Evolutionary conservation across 2,888 invertebrate species (phyloP).

Genomic region (Silvanus unidentatus): DNA sequence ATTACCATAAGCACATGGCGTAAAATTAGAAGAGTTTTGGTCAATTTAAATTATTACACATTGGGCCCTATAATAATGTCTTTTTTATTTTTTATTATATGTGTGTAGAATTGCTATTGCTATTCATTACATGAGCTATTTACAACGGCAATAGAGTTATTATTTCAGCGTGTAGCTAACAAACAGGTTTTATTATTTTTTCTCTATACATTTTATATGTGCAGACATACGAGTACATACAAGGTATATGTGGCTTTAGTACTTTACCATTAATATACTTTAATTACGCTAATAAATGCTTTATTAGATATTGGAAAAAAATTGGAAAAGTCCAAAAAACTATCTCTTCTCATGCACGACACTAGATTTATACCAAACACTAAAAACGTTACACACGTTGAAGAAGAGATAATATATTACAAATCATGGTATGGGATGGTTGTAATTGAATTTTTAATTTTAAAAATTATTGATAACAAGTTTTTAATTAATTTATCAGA

Average conservation of each 20-base stretch:
- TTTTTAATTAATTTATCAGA: no score
- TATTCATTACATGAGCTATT: slow-evolving; percentile 4
- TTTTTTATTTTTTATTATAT: slow-evolving; percentile 1
- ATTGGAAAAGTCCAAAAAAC: slow-evolving; percentile 1
- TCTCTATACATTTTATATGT: no score
- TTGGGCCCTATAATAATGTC: background rate
- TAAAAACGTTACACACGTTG: no score
- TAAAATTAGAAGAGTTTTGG: slow-evolving; percentile 5
- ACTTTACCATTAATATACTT: slow-evolving; percentile 15
- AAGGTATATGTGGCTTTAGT: slow-evolving; percentile 15
- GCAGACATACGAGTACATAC: slow-evolving; percentile 11
- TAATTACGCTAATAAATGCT: slow-evolving; percentile 15
- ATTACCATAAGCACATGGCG: background rate
- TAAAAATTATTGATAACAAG: no score
- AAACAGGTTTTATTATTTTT: no score
- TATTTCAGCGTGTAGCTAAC: slow-evolving; percentile 1
- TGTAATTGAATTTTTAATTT: no score
- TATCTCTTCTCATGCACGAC: no score
- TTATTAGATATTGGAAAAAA: slow-evolving; percentile 14
- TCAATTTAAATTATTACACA: background rate
- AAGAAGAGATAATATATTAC: no score
- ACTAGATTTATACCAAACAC: no score
- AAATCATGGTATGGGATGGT: no score
- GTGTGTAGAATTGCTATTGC: slow-evolving; percentile 6
- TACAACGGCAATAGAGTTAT: slow-evolving; percentile 11